Percentiles rank a stretch among this genome's conserved stretches.
phyloP scores from a whole-genome alignment of 2,888 invertebrate species.

The Melinaea menophilus region DNA sequence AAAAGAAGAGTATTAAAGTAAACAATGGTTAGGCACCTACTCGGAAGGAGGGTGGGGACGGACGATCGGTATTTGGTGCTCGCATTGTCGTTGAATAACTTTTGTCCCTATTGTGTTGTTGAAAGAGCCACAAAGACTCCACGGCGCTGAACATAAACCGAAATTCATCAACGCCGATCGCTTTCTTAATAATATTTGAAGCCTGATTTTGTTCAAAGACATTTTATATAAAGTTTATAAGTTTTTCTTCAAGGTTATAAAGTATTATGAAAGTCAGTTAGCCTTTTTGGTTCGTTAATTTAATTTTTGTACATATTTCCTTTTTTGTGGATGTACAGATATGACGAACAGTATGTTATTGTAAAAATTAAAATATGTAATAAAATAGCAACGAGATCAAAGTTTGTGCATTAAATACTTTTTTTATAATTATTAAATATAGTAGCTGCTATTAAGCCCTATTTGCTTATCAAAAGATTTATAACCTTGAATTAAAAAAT shows the following conservation, averaged over 20 bases:
- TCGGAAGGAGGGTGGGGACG: conserved; percentile 51
- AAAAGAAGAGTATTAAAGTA: conserved; percentile 75
- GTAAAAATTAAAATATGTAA: too few species aligned
- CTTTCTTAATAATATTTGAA: conserved; percentile 67
- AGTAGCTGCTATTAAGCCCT: too few species aligned
- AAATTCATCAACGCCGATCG: conserved; percentile 76
- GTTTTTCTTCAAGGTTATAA: conserved; percentile 20
- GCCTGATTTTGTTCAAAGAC: conserved; percentile 33
- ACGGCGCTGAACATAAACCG: conserved; percentile 73
- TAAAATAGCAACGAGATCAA: too few species aligned
- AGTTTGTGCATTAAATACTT: too few species aligned
- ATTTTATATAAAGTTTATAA: conserved; percentile 26
- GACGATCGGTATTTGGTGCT: conserved; percentile 78
- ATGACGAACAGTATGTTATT: too few species aligned
- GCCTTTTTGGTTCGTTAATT: not conserved
- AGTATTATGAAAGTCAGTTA: conserved; percentile 10
- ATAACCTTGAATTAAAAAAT: too few species aligned
- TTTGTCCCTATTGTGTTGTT: conserved; percentile 78
- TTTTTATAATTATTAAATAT: too few species aligned
- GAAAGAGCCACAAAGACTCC: conserved; percentile 76
- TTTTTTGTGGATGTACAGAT: too few species aligned
- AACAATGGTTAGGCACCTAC: conserved; percentile 69
- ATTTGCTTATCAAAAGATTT: too few species aligned
- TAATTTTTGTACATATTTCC: not conserved
- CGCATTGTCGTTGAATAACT: conserved; percentile 79